phyloP scores from a whole-genome alignment of 2,888 invertebrate species.

The Mechanitis messenoides region DNA sequence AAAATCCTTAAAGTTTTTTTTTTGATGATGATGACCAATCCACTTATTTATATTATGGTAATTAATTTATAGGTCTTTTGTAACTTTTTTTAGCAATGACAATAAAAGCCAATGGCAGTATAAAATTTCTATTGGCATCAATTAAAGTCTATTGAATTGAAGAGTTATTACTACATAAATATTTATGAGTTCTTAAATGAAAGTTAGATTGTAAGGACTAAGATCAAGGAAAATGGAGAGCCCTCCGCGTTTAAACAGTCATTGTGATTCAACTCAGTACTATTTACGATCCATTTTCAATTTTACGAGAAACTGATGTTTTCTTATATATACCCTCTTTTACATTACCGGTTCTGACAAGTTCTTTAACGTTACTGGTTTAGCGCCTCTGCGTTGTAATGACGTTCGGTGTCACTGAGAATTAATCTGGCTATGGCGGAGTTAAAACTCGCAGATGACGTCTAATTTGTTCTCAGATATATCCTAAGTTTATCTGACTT shows the following conservation, averaged over 20 bases:
- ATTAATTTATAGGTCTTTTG: too few species aligned
- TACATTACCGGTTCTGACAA: conserved; percentile 28
- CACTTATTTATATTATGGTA: too few species aligned
- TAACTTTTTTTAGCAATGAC: too few species aligned
- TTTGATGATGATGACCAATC: too few species aligned
- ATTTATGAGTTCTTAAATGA: conserved; percentile 26
- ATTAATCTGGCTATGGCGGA: conserved; percentile 31
- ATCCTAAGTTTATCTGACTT: conserved; percentile 48
- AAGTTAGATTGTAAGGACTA: conserved; percentile 32
- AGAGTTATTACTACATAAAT: conserved; percentile 16
- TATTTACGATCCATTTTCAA: conserved; percentile 66
- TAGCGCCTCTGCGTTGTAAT: background rate
- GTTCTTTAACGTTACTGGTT: too few species aligned
- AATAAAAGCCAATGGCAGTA: too few species aligned
- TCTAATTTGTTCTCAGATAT: conserved; percentile 44
- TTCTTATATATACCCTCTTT: conserved; percentile 49
- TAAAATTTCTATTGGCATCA: too few species aligned
- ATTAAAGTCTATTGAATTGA: too few species aligned
- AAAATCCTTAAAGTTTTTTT: too few species aligned
- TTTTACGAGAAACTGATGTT: conserved; percentile 61
- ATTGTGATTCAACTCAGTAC: conserved; percentile 60
- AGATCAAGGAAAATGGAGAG: conserved; percentile 54
- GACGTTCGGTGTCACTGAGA: background rate
- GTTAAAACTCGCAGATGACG: conserved; percentile 38
- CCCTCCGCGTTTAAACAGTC: conserved; percentile 57